A percentile compares a stretch with the other conserved stretches of the same genome.
Evolutionary conservation across 2,797 vertebrate species (phyloP).

Genomic region (Liparis tanakae): DNA sequence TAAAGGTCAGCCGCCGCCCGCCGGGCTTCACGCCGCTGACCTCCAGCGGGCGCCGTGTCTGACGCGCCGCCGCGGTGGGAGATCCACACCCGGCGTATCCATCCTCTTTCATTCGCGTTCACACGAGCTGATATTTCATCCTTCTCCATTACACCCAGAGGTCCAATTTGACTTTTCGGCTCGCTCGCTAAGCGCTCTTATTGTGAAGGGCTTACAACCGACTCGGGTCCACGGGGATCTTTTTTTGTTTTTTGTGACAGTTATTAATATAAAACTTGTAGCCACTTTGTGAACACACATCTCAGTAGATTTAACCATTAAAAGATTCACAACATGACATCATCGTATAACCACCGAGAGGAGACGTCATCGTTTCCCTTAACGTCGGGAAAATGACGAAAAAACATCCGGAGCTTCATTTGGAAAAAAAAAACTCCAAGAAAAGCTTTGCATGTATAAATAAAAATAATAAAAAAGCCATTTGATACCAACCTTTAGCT

Average conservation of each 20-base stretch:
- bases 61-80: neutral
- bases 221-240: neutral
- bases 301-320: too few relatives aligned
- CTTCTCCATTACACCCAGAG: neutral
- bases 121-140: neutral
- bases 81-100: neutral
- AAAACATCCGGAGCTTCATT: too few relatives aligned
- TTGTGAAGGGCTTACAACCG: neutral
- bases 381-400: too few relatives aligned
- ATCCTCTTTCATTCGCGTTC: neutral
- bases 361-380: too few relatives aligned
- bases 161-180: neutral
- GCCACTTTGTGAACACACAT: neutral
- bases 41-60: neutral
- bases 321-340: neutral
- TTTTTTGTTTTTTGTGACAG: neutral
- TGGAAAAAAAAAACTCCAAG: too few relatives aligned
- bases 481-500: too few relatives aligned
- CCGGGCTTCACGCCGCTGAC: neutral
- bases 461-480: too few relatives aligned
- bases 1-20: conserved; percentile 87
- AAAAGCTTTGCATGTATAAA: too few relatives aligned
- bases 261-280: neutral
- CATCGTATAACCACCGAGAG: too few relatives aligned
- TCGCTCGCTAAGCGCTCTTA: too few relatives aligned